Evolutionary conservation across 2,113 vertebrate genomes (phyloP).

Genomic region (Tenebrosternarchus preto): DNA sequence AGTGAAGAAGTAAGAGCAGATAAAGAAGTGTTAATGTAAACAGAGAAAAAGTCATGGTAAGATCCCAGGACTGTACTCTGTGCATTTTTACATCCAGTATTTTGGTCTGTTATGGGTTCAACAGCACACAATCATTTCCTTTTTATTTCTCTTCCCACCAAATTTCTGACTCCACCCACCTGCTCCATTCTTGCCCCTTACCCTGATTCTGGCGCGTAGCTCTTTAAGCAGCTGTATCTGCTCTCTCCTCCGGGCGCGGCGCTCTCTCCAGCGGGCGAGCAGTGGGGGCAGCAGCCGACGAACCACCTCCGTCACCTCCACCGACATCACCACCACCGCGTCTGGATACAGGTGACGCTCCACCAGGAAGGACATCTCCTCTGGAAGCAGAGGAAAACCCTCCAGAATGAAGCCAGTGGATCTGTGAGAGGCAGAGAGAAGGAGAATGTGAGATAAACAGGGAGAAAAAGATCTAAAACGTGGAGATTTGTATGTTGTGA

Average conservation of each 20-base stretch:
- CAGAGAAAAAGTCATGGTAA: too few species aligned
- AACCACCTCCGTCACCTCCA: conserved; percentile 76
- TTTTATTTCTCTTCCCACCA: too few species aligned
- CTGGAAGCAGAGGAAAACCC: conserved; percentile 81
- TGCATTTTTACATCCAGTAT: too few species aligned
- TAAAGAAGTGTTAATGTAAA: background rate
- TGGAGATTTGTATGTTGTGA: background rate
- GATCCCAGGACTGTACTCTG: too few species aligned
- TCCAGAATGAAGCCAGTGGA: conserved; percentile 92
- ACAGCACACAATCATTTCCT: too few species aligned
- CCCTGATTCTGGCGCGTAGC: conserved; percentile 77
- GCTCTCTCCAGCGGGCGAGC: conserved; percentile 79
- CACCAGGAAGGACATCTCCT: conserved; percentile 81
- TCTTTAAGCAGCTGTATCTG: conserved; percentile 72
- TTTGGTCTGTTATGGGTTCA: too few species aligned
- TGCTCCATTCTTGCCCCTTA: conserved; percentile 47
- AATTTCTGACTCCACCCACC: too few species aligned
- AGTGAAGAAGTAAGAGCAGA: background rate
- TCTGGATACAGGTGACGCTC: conserved; percentile 85
- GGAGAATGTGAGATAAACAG: conserved; percentile 26
- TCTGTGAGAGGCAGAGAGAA: conserved; percentile 67
- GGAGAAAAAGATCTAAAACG: background rate
- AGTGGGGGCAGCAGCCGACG: conserved; percentile 77
- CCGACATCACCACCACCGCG: conserved; percentile 71
- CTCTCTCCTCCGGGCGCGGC: conserved; percentile 61